A percentile compares a stretch with the other conserved stretches of the same genome.
These are phyloP conservation scores for Delichon dasypus DNA, from an alignment of 2,797 vertebrate species.

Conservation along the genomic window DNA sequence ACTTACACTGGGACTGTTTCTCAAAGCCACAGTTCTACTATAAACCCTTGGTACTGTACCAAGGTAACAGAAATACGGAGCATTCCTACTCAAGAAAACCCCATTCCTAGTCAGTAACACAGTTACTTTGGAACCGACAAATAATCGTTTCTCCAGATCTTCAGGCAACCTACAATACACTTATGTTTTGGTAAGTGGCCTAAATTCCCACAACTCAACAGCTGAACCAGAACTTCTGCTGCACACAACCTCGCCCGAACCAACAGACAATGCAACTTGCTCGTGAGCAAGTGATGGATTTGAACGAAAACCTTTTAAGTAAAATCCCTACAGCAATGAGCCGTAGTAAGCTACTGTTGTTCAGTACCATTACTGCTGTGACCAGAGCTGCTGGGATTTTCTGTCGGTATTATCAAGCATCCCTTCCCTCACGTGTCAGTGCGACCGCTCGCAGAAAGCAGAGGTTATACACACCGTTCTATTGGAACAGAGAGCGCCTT, in stretches of 20 bases:
- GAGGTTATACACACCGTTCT: neutral
- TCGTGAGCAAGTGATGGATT: neutral
- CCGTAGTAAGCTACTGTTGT: neutral
- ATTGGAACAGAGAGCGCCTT: slow-evolving; percentile 7
- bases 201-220: neutral
- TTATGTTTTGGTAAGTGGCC: neutral
- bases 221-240: neutral
- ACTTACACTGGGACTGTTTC: neutral
- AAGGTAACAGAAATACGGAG: neutral
- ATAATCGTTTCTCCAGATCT: neutral
- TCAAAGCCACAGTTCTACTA: neutral
- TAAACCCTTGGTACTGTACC: neutral
- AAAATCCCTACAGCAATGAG: neutral
- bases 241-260: neutral
- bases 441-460: neutral
- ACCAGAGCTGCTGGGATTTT: neutral
- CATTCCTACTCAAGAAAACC: neutral
- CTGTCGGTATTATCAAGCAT: neutral
- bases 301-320: neutral
- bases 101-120: neutral
- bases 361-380: neutral
- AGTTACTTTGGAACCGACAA: neutral
- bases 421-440: neutral
- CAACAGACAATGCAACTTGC: neutral
- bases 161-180: neutral